phyloP scores from a whole-genome alignment of 2,797 vertebrate species.

The Sebastes glaucus region DNA sequence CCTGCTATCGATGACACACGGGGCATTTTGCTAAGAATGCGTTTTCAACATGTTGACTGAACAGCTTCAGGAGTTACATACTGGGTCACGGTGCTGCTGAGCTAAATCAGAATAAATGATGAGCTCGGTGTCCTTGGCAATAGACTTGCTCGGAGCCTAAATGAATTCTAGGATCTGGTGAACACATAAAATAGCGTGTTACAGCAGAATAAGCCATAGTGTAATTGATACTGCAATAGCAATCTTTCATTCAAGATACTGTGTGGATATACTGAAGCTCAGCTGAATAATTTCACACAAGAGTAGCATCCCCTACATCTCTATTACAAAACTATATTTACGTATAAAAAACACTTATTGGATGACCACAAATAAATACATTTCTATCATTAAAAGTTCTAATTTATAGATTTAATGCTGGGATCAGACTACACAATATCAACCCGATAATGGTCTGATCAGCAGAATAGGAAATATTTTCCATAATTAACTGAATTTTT shows the following conservation, averaged over 20 bases:
- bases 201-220: not conserved
- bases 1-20: constrained; percentile 19
- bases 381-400: accelerated
- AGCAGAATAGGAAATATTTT: too few species aligned
- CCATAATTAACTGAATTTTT: too few species aligned
- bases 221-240: not conserved
- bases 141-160: constrained; percentile 17
- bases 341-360: not conserved
- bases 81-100: constrained; percentile 22
- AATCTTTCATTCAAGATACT: not conserved
- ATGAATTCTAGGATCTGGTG: constrained; percentile 18
- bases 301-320: not conserved
- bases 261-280: not conserved
- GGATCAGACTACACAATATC: not conserved
- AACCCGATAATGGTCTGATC: not conserved
- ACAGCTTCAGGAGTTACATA: constrained; percentile 7
- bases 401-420: not conserved
- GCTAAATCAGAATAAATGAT: constrained; percentile 42
- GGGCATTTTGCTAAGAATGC: constrained; percentile 5
- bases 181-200: constrained; percentile 12
- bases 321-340: not conserved
- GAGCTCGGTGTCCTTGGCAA: constrained; percentile 32
- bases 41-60: constrained; percentile 35
- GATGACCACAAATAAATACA: accelerated
- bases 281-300: not conserved